Conservation (phyloP, 2,888 invertebrate genomes). For the Perizoma flavofasciatum region DNA sequence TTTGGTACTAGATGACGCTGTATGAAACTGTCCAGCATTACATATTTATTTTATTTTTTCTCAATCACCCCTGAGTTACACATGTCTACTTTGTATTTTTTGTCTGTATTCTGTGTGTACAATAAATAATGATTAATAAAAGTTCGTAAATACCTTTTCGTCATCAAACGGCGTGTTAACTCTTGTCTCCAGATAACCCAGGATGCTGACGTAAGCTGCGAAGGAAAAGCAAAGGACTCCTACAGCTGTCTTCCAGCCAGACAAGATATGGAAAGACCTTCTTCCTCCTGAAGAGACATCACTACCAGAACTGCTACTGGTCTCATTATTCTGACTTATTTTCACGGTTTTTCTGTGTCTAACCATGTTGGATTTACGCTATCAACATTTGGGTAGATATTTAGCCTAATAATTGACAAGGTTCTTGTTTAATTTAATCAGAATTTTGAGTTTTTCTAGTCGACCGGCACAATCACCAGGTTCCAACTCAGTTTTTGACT, state of each 20-base stretch:
- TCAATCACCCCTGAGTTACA: too few relatives aligned
- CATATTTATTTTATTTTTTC: too few relatives aligned
- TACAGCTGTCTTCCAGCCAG: constrained; percentile 84
- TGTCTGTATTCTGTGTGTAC: too few relatives aligned
- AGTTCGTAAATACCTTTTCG: constrained; percentile 83
- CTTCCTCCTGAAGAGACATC: constrained; percentile 47
- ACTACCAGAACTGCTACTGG: constrained; percentile 64
- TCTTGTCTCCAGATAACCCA: constrained; percentile 93
- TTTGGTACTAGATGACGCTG: too few relatives aligned
- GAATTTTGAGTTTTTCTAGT: background rate
- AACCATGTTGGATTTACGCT: constrained; percentile 55
- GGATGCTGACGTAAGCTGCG: constrained; percentile 89
- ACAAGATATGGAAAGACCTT: constrained; percentile 53
- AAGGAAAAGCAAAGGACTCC: constrained; percentile 86
- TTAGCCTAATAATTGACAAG: constrained; percentile 48
- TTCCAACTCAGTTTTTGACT: background rate
- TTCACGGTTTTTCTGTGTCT: constrained; percentile 60
- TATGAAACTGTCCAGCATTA: too few relatives aligned
- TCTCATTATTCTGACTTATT: constrained; percentile 56
- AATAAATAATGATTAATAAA: too few relatives aligned
- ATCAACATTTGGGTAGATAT: constrained; percentile 9
- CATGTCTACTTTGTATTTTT: too few relatives aligned
- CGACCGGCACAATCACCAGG: background rate
- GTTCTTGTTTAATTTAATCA: constrained; percentile 39
- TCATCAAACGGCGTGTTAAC: constrained; percentile 93